A percentile compares a stretch with the other conserved stretches of the same genome.
Conservation (phyloP, 2,888 invertebrate species). For the Dryococelus australis region DNA sequence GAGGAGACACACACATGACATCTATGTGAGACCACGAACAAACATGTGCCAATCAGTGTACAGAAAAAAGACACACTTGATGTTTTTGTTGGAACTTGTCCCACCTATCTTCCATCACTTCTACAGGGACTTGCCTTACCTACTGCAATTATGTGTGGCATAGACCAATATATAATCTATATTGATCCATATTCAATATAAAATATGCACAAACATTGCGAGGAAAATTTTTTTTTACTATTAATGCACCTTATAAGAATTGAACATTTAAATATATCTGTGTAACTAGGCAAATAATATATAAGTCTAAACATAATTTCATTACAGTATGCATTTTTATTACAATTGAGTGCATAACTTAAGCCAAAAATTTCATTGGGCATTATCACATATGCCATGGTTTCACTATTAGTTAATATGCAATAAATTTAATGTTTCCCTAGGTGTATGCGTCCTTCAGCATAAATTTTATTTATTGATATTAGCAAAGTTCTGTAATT, state of each 20-base stretch:
- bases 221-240: not conserved
- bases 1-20: slow-evolving; percentile 13
- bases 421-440: too few relatives aligned
- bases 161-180: slow-evolving; percentile 19
- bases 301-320: too few relatives aligned
- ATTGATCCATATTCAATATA: not conserved
- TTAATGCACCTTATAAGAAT: not conserved
- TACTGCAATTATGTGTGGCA: not conserved
- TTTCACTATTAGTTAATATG: too few relatives aligned
- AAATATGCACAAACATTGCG: not conserved
- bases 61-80: not conserved
- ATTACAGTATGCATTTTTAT: too few relatives aligned
- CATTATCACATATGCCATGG: too few relatives aligned
- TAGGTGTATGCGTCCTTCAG: too few relatives aligned
- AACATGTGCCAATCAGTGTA: not conserved
- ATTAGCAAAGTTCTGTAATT: too few relatives aligned
- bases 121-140: slow-evolving; percentile 12
- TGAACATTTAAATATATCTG: too few relatives aligned
- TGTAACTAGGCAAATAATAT: too few relatives aligned
- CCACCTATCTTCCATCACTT: slow-evolving; percentile 11
- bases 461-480: too few relatives aligned
- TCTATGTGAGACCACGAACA: not conserved
- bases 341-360: too few relatives aligned
- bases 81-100: slow-evolving; percentile 24
- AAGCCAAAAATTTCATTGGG: too few relatives aligned